phyloP scores from a whole-genome alignment of 1,140 invertebrate species.

The Euwallacea fornicatus region DNA sequence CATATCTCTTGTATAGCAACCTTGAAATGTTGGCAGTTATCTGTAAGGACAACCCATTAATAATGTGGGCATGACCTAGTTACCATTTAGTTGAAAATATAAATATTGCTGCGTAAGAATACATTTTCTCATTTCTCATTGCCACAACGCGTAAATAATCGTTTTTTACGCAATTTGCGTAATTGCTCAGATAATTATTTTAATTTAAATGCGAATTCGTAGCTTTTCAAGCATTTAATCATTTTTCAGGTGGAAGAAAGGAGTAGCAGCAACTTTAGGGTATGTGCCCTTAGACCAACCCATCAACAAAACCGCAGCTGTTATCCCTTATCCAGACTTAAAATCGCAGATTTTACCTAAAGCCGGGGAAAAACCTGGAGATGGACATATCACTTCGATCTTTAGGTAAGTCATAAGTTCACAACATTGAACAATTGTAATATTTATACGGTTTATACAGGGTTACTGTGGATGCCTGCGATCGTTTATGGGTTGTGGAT shows the following conservation, averaged over 20 bases:
- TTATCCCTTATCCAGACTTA: conserved; percentile 71
- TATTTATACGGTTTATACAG: conserved; percentile 39
- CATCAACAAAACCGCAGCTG: conserved; percentile 61
- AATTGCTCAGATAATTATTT: no score
- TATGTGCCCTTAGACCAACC: conserved; percentile 61
- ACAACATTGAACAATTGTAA: not conserved
- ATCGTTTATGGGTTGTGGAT: conserved; percentile 75
- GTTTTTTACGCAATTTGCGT: no score
- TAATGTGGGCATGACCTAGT: not conserved
- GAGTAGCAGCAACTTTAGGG: conserved; percentile 71
- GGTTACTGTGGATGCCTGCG: conserved; percentile 67
- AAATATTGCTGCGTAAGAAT: no score
- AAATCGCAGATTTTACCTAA: conserved; percentile 62
- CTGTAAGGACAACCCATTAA: not conserved
- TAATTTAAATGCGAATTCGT: no score
- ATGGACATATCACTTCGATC: conserved; percentile 54
- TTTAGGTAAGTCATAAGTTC: conserved; percentile 47
- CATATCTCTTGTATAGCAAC: no score
- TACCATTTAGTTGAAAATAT: no score
- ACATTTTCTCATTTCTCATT: no score
- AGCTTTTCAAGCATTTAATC: no score
- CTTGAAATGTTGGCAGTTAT: no score
- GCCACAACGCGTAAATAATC: no score
- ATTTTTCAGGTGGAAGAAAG: conserved; percentile 67
- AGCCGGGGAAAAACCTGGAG: conserved; percentile 43